A percentile compares a stretch with the other conserved stretches of the same genome.
Conservation (phyloP, 1,140 invertebrate genomes). For the Pollicipes pollicipes region DNA sequence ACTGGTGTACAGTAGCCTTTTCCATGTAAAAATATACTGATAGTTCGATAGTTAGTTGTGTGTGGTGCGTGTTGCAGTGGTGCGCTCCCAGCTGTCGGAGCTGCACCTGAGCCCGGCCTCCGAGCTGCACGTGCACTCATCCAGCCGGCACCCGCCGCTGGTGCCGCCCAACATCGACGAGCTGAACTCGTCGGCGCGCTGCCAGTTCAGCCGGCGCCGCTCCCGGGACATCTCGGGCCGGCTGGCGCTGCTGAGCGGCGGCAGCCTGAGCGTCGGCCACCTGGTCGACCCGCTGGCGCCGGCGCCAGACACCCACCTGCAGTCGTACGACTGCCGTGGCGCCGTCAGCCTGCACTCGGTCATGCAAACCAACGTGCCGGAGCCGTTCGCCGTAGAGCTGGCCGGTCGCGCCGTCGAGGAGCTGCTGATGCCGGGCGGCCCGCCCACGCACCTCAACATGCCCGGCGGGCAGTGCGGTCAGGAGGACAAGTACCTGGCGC, state of each 20-base stretch:
- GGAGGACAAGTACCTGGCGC: conserved; percentile 43
- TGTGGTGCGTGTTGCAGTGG: not conserved
- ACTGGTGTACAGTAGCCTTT: too few species aligned
- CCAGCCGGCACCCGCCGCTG: not conserved
- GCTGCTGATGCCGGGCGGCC: conserved; percentile 1
- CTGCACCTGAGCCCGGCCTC: not conserved
- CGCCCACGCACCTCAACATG: conserved; percentile 42
- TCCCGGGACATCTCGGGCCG: not conserved
- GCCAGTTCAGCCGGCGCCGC: not conserved
- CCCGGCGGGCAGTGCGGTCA: conserved; percentile 47
- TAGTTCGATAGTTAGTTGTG: too few species aligned
- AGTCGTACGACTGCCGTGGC: conserved; percentile 48
- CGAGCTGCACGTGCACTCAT: not conserved
- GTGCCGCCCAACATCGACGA: not conserved
- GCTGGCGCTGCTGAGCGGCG: not conserved
- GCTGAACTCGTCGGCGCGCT: not conserved
- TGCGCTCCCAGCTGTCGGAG: not conserved
- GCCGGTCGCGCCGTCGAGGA: not conserved
- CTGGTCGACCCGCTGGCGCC: too few species aligned
- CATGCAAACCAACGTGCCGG: conserved; percentile 54
- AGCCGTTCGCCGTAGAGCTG: conserved; percentile 25
- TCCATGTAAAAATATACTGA: too few species aligned
- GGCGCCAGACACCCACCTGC: conserved; percentile 33
- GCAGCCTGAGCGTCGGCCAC: not conserved
- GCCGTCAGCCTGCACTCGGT: conserved; percentile 43